Evolutionary conservation across 2,113 vertebrate genomes (phyloP).

Genomic region (Coptodon bakossiorum): DNA sequence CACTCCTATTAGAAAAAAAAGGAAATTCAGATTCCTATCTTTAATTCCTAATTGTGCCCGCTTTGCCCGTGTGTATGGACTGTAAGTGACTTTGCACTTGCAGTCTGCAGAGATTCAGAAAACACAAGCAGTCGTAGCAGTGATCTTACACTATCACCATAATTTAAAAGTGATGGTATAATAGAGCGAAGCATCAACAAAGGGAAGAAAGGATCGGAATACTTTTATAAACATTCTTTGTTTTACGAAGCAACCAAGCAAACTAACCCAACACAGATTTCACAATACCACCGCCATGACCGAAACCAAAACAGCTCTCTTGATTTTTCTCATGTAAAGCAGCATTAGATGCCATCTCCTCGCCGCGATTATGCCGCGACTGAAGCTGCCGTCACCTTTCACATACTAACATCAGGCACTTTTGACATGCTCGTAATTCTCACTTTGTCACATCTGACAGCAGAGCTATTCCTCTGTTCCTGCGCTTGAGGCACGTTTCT

Average conservation of each 20-base stretch:
- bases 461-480: constrained; percentile 37
- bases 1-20: not conserved
- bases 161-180: not conserved
- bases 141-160: not conserved
- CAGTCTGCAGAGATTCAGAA: not conserved
- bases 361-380: not conserved
- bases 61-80: not conserved
- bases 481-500: constrained; percentile 18
- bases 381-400: not conserved
- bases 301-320: not conserved
- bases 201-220: not conserved
- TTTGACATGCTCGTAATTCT: constrained; percentile 30
- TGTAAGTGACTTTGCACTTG: not conserved
- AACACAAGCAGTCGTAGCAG: not conserved
- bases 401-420: constrained; percentile 5
- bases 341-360: not conserved
- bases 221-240: not conserved
- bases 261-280: not conserved
- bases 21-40: not conserved
- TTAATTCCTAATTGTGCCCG: not conserved
- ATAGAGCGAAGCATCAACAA: not conserved
- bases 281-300: not conserved
- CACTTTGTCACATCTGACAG: constrained; percentile 47
- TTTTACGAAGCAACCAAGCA: not conserved
- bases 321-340: not conserved